Base-by-base conservation (phyloP, 2,888 invertebrate genomes). In the Arctia plantaginis region DNA sequence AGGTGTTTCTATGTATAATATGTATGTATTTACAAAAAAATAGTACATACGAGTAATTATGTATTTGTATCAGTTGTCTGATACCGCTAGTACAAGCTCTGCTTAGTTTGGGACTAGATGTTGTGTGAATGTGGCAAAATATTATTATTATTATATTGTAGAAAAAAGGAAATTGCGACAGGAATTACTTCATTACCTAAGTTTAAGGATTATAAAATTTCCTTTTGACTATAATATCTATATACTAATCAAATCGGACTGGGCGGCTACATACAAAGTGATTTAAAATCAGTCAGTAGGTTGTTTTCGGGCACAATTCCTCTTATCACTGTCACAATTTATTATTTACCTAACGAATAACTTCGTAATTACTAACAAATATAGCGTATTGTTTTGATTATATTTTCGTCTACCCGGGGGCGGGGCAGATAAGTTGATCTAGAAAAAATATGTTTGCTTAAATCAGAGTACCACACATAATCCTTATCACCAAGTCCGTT, bases 401-500 rank as follows among this genome's bases (percentile, higher is more conserved):
- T 30, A 20, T 67, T 59, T 51, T 72, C 68, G n/a, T 8, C 8
- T 15, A 51, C 67, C 55, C 20, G 66, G 55, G 55, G 75, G 73
- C 72, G 74, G 47, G 74, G 65, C 39, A 30, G 65, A 30, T 74
- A 71, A 44, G 59, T 76, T 64, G 69, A 39, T 67, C 65, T 73
- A 75, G 59, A 75, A 72, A 64, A 23, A 39, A 39, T 8, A 27
- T 59, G 47, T 30, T 62, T 13, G 35, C 41, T 44, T 67, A n/a
- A 44, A 64, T 47, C 51, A 66, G 30, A 65, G 64, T 65, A 30
- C 51, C 59, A 79, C 70, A 78, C 75, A 73, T 76, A 75, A 77
- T 74, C 68, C 76, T 72, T 71, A 67, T 72, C 74, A 51, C 67
- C 69, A 67, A 72, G 67, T 84, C 73, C 71, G 64, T 69, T 59